These are phyloP conservation scores for Euthynnus affinis DNA, from an alignment of 2,797 vertebrate genomes.

Conservation along the genomic window DNA sequence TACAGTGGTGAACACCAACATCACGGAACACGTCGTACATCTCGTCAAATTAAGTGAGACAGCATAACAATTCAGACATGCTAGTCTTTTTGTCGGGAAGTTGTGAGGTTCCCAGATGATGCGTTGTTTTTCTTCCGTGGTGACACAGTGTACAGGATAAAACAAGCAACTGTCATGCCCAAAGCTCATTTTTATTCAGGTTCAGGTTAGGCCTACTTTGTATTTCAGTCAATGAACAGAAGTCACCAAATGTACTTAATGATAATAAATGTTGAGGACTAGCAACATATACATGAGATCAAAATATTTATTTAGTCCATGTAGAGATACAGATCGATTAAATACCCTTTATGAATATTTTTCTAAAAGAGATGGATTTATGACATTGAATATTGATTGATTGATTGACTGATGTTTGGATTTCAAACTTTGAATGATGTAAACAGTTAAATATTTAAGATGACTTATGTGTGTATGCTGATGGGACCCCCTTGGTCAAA, in stretches of 20 bases:
- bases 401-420: not conserved
- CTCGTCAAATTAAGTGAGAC: not conserved
- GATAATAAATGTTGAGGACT: not conserved
- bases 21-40: not conserved
- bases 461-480: too few relatives aligned
- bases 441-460: not conserved
- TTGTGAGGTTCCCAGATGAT: not conserved
- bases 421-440: not conserved
- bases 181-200: not conserved
- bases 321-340: not conserved
- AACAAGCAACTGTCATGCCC: not conserved
- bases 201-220: not conserved
- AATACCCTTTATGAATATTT: not conserved
- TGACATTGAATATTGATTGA: too few relatives aligned
- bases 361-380: not conserved
- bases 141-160: not conserved
- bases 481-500: too few relatives aligned
- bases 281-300: not conserved
- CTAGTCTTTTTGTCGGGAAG: not conserved
- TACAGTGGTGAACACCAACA: not conserved
- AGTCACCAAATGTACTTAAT: not conserved
- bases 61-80: not conserved
- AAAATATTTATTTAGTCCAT: not conserved
- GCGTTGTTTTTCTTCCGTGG: not conserved
- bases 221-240: not conserved